A percentile compares a stretch with the other conserved stretches of the same genome.
phyloP scores from a whole-genome alignment of 1,140 invertebrate species.

The Sycophila sp. region DNA sequence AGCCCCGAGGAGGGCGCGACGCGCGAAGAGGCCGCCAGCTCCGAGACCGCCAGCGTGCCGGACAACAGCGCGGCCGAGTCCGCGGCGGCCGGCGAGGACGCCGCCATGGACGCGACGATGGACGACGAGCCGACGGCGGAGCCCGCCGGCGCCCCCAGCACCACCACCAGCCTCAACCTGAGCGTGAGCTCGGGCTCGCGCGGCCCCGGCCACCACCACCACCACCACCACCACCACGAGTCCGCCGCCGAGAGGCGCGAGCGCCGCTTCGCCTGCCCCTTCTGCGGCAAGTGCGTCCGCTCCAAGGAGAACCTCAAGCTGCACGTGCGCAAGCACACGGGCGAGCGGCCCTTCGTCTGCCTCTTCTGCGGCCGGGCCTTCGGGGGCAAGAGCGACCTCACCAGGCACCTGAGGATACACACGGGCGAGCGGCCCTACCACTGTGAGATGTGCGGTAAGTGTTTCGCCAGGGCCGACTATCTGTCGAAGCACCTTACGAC shows the following conservation, averaged over 20 bases:
- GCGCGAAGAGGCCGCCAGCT: conserved; percentile 45
- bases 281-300: conserved; percentile 88
- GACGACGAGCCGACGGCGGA: conserved; percentile 29
- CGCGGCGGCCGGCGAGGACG: conserved; percentile 2
- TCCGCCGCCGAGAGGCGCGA: conserved; percentile 61
- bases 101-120: conserved; percentile 13
- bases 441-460: conserved; percentile 90
- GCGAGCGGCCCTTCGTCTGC: conserved; percentile 87
- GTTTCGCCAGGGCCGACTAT: conserved; percentile 88
- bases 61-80: background rate
- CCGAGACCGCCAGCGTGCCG: conserved; percentile 52
- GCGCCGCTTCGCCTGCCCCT: conserved; percentile 82
- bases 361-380: conserved; percentile 87
- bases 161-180: conserved; percentile 24
- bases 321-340: conserved; percentile 89
- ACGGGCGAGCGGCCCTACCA: conserved; percentile 88
- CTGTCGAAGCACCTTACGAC: conserved; percentile 91
- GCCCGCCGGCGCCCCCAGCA: conserved; percentile 28
- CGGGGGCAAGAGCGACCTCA: conserved; percentile 86
- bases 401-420: conserved; percentile 85
- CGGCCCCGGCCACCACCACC: conserved; percentile 48
- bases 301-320: conserved; percentile 89
- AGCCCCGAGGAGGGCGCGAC: conserved; percentile 41
- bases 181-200: conserved; percentile 36
- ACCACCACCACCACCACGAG: conserved; percentile 42